Conservation (phyloP, 2,113 vertebrate species). For the Bubo blakistoni region DNA sequence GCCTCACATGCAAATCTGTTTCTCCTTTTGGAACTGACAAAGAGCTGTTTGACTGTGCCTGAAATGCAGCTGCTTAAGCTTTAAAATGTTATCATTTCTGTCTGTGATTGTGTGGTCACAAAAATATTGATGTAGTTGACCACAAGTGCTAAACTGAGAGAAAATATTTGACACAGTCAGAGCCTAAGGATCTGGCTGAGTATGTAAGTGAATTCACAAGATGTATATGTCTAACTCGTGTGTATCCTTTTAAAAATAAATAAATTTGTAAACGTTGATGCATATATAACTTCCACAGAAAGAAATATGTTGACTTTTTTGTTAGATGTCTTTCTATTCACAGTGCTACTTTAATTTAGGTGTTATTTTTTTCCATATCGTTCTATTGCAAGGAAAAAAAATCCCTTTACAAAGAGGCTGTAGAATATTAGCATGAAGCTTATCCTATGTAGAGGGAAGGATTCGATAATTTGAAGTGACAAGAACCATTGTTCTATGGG, state of each 20-base stretch:
- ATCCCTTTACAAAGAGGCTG: not conserved
- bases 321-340: not conserved
- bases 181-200: not conserved
- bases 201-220: not conserved
- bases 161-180: not conserved
- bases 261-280: not conserved
- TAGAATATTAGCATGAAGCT: not conserved
- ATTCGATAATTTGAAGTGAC: not conserved
- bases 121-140: not conserved
- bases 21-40: not conserved
- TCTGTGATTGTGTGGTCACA: not conserved
- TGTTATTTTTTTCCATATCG: not conserved
- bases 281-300: not conserved
- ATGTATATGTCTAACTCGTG: accelerated
- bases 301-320: not conserved
- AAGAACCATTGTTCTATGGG: not conserved
- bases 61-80: not conserved
- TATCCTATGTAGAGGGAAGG: not conserved
- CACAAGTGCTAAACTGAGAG: not conserved
- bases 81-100: not conserved
- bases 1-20: not conserved
- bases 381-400: not conserved
- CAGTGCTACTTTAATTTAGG: not conserved
- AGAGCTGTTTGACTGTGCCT: not conserved
- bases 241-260: not conserved